A percentile compares a stretch with the other conserved stretches of the same genome.
Conservation (phyloP, 1,140 invertebrate species). For the Asbolus verrucosus region DNA sequence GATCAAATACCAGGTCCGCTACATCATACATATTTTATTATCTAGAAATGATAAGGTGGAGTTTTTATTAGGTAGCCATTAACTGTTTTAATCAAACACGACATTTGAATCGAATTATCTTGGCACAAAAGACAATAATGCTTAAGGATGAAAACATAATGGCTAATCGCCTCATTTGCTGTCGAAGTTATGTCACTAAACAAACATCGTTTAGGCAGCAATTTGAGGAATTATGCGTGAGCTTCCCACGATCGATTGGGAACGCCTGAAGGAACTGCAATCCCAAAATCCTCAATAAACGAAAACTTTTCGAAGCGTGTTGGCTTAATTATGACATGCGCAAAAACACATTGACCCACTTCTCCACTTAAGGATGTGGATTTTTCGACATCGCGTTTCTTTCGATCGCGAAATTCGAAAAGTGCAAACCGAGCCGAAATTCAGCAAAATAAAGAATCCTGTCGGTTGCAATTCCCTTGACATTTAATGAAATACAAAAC, state of each 20-base stretch:
- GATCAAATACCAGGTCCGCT: no score
- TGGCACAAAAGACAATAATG: neutral
- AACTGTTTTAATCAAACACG: no score
- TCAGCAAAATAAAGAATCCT: neutral
- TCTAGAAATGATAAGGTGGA: no score
- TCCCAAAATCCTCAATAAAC: no score
- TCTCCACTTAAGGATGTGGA: neutral
- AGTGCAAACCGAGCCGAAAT: conserved; percentile 1
- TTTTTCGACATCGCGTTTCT: neutral
- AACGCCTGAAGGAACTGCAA: neutral
- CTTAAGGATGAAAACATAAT: neutral
- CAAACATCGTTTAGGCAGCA: neutral
- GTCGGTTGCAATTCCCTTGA: conserved; percentile 27
- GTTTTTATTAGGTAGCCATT: no score
- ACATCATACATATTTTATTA: no score
- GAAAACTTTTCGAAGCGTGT: no score
- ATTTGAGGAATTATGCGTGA: no score
- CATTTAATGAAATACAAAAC: conserved; percentile 44
- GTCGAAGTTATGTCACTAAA: neutral
- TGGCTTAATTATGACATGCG: no score
- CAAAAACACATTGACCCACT: neutral
- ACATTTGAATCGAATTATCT: conserved; percentile 1
- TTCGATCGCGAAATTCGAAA: neutral
- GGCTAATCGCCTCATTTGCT: neutral
- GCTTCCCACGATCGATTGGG: neutral